phyloP scores from a whole-genome alignment of 2,888 invertebrate species.

The Aphodius granarius region DNA sequence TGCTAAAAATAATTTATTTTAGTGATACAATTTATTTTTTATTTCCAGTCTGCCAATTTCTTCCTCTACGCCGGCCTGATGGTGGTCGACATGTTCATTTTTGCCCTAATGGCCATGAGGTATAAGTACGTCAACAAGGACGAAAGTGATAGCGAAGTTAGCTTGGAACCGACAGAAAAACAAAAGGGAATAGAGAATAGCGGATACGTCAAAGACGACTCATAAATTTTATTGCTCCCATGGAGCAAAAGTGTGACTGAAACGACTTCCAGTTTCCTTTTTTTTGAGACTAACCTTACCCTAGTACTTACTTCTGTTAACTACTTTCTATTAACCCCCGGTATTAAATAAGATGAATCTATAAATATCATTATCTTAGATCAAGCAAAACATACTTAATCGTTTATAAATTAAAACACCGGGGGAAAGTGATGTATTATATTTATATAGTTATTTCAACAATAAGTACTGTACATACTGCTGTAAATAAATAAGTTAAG shows the following conservation, averaged over 20 bases:
- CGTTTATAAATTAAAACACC: too few relatives aligned
- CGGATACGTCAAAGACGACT: slow-evolving; percentile 4
- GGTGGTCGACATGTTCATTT: slow-evolving; percentile 80
- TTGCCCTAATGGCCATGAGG: slow-evolving; percentile 75
- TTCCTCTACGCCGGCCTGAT: slow-evolving; percentile 86
- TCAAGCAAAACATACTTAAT: too few relatives aligned
- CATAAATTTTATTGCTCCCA: slow-evolving; percentile 14
- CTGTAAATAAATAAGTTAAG: slow-evolving; percentile 10
- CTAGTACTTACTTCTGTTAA: background rate
- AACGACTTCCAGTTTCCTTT: background rate
- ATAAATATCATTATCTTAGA: too few relatives aligned
- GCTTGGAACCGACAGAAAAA: slow-evolving; percentile 21
- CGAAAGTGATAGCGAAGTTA: slow-evolving; percentile 46
- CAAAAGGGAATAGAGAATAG: slow-evolving; percentile 30
- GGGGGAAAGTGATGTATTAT: background rate
- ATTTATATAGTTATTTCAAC: slow-evolving; percentile 8
- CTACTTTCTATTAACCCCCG: too few relatives aligned
- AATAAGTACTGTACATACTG: background rate
- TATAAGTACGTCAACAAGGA: slow-evolving; percentile 69
- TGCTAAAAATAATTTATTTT: too few relatives aligned
- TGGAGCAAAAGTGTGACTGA: slow-evolving; percentile 7
- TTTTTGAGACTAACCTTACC: background rate
- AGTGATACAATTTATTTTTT: too few relatives aligned
- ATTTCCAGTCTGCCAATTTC: slow-evolving; percentile 87
- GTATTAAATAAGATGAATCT: too few relatives aligned